Evolutionary conservation across 2,113 vertebrate genomes (phyloP).

Genomic region (Myocastor coypus): DNA sequence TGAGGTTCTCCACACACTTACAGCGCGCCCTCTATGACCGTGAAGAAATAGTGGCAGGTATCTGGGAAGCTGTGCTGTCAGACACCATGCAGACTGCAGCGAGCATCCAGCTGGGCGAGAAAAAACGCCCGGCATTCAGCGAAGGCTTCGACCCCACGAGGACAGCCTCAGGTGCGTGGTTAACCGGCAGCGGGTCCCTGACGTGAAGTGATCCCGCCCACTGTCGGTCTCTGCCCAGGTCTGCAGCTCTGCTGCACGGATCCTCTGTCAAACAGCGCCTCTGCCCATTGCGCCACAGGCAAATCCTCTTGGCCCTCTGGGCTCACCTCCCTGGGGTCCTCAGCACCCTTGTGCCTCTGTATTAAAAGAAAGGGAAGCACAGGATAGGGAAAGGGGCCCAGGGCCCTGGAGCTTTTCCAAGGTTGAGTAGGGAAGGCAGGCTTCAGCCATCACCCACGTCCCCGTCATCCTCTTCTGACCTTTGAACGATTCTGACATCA

Average conservation of each 20-base stretch:
- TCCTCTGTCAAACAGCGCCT: background rate
- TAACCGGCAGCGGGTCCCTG: background rate
- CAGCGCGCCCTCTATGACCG: background rate
- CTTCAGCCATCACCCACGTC: background rate
- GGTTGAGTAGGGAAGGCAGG: background rate
- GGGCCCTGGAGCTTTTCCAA: background rate
- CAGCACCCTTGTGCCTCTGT: background rate
- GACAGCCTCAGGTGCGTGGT: background rate
- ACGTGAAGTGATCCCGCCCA: background rate
- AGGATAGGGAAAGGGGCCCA: background rate
- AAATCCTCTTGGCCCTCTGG: background rate
- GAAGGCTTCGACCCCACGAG: background rate
- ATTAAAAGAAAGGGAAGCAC: background rate
- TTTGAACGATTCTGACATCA: background rate
- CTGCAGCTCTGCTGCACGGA: background rate
- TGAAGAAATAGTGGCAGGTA: background rate
- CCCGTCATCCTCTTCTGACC: background rate
- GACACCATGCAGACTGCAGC: background rate
- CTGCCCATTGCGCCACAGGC: background rate
- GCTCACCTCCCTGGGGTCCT: background rate
- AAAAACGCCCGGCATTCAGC: background rate
- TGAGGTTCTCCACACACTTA: conserved; percentile 7
- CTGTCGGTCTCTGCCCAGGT: background rate
- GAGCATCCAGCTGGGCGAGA: background rate
- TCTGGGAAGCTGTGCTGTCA: background rate